Percentiles rank a stretch among this genome's conserved stretches.
Conservation (phyloP, 2,888 invertebrate species). For the Lasioglossum calceatum region DNA sequence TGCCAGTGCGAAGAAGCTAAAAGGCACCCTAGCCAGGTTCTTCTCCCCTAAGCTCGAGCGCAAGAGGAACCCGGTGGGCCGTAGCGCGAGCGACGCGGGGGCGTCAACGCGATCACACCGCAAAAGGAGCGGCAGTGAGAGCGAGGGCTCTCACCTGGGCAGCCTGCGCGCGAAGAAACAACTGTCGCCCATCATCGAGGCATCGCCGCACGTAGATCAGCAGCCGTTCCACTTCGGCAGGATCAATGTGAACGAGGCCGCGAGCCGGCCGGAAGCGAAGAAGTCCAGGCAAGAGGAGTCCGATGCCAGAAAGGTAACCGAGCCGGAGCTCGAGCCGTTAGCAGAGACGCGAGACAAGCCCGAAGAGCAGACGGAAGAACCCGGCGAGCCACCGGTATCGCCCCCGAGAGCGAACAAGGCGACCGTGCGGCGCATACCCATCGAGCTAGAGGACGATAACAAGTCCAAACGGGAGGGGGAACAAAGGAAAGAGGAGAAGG, state of each 20-base stretch:
- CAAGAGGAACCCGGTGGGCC: constrained; percentile 73
- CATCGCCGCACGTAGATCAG: constrained; percentile 87
- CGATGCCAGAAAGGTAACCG: constrained; percentile 53
- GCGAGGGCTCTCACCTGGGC: constrained; percentile 85
- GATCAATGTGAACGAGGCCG: constrained; percentile 21
- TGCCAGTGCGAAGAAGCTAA: constrained; percentile 77
- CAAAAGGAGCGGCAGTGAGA: constrained; percentile 87
- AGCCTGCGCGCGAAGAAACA: constrained; percentile 88
- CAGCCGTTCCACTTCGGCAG: constrained; percentile 77
- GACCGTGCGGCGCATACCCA: constrained; percentile 54
- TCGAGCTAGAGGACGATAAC: constrained; percentile 52
- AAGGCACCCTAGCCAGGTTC: constrained; percentile 76
- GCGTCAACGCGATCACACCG: constrained; percentile 85
- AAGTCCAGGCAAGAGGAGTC: constrained; percentile 70
- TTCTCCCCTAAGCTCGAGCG: constrained; percentile 80
- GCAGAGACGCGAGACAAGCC: constrained; percentile 36
- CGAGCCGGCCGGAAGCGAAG: constrained; percentile 67
- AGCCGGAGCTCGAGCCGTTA: neutral
- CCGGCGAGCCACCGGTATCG: constrained; percentile 46
- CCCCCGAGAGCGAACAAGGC: constrained; percentile 40
- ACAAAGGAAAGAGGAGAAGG: constrained; percentile 47
- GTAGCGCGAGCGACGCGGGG: constrained; percentile 86
- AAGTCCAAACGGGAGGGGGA: constrained; percentile 37
- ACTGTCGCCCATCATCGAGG: constrained; percentile 92
- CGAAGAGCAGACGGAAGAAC: constrained; percentile 41